These are phyloP conservation scores for Odontamblyopus rebecca DNA, from an alignment of 2,797 vertebrate species.

Conservation along the genomic window DNA sequence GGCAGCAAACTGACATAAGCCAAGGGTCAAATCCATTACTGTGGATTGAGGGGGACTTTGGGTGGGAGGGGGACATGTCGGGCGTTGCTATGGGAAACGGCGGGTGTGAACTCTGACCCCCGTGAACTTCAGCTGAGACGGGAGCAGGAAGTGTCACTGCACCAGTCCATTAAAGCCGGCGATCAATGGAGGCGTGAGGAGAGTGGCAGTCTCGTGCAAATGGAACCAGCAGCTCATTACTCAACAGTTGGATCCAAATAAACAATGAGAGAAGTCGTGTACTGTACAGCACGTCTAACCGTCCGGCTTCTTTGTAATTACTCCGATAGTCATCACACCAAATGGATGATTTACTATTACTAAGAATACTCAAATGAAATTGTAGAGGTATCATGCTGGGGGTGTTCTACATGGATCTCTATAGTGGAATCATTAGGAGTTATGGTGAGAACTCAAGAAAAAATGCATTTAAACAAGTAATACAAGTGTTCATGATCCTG, in stretches of 20 bases:
- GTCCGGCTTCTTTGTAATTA: too few relatives aligned
- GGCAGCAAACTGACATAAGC: slow-evolving; percentile 63
- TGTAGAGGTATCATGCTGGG: too few relatives aligned
- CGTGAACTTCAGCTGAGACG: slow-evolving; percentile 68
- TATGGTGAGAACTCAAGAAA: too few relatives aligned
- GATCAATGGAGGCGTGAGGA: slow-evolving; percentile 47
- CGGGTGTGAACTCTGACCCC: slow-evolving; percentile 70
- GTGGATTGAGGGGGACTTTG: slow-evolving; percentile 70
- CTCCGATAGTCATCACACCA: too few relatives aligned
- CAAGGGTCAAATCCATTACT: slow-evolving; percentile 80
- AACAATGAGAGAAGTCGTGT: neutral
- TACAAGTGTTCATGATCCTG: too few relatives aligned
- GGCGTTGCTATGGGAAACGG: slow-evolving; percentile 77
- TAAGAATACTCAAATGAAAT: too few relatives aligned
- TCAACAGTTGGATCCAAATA: slow-evolving; percentile 18
- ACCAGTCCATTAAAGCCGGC: slow-evolving; percentile 56
- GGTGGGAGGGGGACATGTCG: slow-evolving; percentile 67
- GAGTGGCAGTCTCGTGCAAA: slow-evolving; percentile 26
- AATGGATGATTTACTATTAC: too few relatives aligned
- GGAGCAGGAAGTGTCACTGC: slow-evolving; percentile 45
- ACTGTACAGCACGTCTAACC: neutral
- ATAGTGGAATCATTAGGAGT: too few relatives aligned
- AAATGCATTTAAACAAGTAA: too few relatives aligned
- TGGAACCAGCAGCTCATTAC: slow-evolving; percentile 34
- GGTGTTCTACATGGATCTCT: too few relatives aligned